Conservation (phyloP, 1,140 invertebrate genomes). For the Caenorhabditis tropicalis region DNA sequence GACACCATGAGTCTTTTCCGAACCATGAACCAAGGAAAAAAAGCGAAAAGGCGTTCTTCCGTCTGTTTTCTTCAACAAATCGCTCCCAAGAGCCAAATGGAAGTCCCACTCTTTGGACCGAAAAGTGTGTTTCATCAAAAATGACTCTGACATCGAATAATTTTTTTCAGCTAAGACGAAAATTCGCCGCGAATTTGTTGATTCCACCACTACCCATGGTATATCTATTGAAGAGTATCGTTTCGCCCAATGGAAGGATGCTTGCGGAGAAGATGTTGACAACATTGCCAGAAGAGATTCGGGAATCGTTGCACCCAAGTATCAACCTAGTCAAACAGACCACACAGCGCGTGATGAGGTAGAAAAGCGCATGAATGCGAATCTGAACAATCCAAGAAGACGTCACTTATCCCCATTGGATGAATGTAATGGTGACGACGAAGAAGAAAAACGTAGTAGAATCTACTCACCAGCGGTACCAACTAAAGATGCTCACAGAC, state of each 20-base stretch:
- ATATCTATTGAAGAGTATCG: conserved; percentile 1
- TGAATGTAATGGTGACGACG: neutral
- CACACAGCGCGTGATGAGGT: neutral
- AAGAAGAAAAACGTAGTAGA: neutral
- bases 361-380: neutral
- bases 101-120: neutral
- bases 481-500: neutral
- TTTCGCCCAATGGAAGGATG: neutral
- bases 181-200: neutral
- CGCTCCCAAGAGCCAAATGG: neutral
- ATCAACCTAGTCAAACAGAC: neutral
- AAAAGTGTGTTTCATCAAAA: neutral
- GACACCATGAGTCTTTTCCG: conserved; percentile 2
- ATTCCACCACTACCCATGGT: neutral
- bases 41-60: neutral
- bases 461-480: neutral
- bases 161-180: neutral
- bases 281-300: neutral
- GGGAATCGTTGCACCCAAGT: neutral
- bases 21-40: neutral
- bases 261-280: neutral
- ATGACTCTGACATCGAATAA: too few relatives aligned
- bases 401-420: neutral
- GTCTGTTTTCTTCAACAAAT: neutral
- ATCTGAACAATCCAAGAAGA: neutral